phyloP scores from a whole-genome alignment of 1,140 invertebrate genomes.

The Drosophila oshimai region DNA sequence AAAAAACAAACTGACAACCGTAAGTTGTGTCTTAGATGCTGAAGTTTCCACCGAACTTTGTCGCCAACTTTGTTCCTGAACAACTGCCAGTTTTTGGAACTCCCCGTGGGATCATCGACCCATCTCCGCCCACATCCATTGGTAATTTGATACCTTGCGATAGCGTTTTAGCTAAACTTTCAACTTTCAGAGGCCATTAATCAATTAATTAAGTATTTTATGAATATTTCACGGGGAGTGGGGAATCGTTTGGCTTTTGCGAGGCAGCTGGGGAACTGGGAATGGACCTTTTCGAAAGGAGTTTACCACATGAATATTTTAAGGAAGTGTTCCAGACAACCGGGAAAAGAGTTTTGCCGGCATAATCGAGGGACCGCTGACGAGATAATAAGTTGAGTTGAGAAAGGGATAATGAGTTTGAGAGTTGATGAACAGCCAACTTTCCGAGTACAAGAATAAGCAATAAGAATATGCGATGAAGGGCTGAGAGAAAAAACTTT shows the following conservation, averaged over 20 bases:
- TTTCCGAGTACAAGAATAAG: slow-evolving; percentile 54
- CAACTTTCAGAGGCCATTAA: slow-evolving; percentile 69
- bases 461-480: slow-evolving; percentile 22
- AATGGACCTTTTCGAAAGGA: slow-evolving; percentile 19
- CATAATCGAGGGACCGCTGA: slow-evolving; percentile 65
- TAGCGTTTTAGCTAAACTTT: slow-evolving; percentile 57
- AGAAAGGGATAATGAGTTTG: slow-evolving; percentile 71
- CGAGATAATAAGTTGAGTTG: slow-evolving; percentile 64
- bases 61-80: slow-evolving; percentile 27
- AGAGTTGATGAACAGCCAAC: slow-evolving; percentile 54
- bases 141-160: slow-evolving; percentile 63
- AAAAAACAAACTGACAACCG: neutral
- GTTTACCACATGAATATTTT: slow-evolving; percentile 74
- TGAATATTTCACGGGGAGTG: slow-evolving; percentile 63
- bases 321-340: slow-evolving; percentile 24
- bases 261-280: neutral
- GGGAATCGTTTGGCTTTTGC: slow-evolving; percentile 39
- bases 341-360: slow-evolving; percentile 20
- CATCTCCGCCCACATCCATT: neutral
- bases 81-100: slow-evolving; percentile 22
- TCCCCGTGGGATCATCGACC: neutral
- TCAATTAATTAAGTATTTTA: slow-evolving; percentile 80
- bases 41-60: slow-evolving; percentile 37
- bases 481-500: slow-evolving; percentile 56
- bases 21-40: slow-evolving; percentile 27